Percentiles rank a stretch among this genome's conserved stretches.
Evolutionary conservation across 2,797 vertebrate species (phyloP).

Genomic region (Pseudopleuronectes americanus): DNA sequence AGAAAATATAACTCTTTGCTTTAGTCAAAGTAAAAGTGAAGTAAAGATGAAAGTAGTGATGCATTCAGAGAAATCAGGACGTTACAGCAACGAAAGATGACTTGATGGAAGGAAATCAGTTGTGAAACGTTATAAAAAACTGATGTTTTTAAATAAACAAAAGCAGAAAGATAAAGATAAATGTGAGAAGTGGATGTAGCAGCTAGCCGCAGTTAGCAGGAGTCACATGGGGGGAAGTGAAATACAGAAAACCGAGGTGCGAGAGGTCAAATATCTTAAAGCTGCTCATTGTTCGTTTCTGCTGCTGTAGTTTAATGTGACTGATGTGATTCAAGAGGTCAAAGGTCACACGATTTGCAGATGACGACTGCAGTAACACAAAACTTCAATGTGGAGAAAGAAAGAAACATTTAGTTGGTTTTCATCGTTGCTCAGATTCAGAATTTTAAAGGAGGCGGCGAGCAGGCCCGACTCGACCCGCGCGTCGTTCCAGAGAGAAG

Average conservation of each 20-base stretch:
- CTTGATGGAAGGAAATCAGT: too few relatives aligned
- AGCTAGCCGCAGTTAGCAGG: constrained; percentile 3
- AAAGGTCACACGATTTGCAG: constrained; percentile 41
- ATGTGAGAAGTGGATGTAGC: not conserved
- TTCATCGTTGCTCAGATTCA: constrained; percentile 1
- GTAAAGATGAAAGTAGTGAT: not conserved
- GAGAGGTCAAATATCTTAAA: not conserved
- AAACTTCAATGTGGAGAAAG: not conserved
- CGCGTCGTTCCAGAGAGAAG: constrained; percentile 23
- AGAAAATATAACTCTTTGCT: too few relatives aligned
- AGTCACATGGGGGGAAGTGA: not conserved
- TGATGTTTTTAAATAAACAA: too few relatives aligned
- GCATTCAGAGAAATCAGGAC: too few relatives aligned
- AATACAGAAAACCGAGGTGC: not conserved
- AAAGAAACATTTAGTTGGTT: not conserved
- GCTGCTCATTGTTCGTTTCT: too few relatives aligned
- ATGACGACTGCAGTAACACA: constrained; percentile 18
- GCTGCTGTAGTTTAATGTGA: not conserved
- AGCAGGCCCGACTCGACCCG: constrained; percentile 22
- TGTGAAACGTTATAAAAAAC: too few relatives aligned
- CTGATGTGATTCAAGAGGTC: not conserved
- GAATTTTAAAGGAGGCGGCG: constrained; percentile 22
- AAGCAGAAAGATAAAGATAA: too few relatives aligned
- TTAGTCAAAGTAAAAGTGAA: not conserved
- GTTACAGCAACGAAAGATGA: too few relatives aligned